Conservation (phyloP, 1,140 invertebrate species). For the Cydia fagiglandana region DNA sequence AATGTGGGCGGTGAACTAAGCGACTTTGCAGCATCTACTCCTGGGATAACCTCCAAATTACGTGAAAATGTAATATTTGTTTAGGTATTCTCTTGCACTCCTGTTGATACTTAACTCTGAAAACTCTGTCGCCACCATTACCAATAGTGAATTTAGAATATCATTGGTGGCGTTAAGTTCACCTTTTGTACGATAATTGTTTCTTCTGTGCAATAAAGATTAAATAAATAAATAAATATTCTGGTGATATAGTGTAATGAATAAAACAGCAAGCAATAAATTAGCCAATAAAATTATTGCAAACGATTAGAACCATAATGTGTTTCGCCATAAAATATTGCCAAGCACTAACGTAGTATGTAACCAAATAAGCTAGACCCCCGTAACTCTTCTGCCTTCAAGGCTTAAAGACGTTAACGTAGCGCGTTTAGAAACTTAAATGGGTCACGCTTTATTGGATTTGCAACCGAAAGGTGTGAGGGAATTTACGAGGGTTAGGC, state of each 20-base stretch:
- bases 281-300: conserved; percentile 29
- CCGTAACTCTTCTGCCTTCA: conserved; percentile 9
- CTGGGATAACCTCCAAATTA: background rate
- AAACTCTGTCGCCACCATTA: background rate
- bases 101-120: background rate
- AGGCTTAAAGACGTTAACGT: conserved; percentile 26
- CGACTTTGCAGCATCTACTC: background rate
- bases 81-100: background rate
- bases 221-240: background rate
- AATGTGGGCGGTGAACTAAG: background rate
- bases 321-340: conserved; percentile 28
- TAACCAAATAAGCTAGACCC: conserved; percentile 18
- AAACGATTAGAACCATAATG: conserved; percentile 31
- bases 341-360: conserved; percentile 23
- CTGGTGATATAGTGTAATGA: background rate
- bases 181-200: too few species aligned
- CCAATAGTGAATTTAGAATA: too few species aligned
- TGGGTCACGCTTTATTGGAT: conserved; percentile 36
- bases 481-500: conserved; percentile 34
- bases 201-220: too few species aligned
- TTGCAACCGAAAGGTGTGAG: conserved; percentile 31
- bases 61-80: background rate
- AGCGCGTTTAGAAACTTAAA: conserved; percentile 29
- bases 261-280: conserved; percentile 10
- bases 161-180: too few species aligned